These are phyloP conservation scores for Megamerina dolium DNA, from an alignment of 2,888 invertebrate genomes.

Conservation along the genomic window DNA sequence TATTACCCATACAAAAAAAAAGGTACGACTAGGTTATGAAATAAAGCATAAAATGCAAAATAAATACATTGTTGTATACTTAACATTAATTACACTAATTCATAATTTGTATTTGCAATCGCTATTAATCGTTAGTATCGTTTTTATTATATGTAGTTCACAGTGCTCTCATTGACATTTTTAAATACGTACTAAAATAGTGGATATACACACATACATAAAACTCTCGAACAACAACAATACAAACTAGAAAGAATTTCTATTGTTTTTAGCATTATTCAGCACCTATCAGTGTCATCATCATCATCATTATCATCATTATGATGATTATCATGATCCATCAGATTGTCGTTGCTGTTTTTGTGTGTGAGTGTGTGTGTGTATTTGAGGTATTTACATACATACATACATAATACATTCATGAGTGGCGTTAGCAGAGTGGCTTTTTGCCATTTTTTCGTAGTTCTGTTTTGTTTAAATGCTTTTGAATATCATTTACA, in stretches of 20 bases:
- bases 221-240: background rate
- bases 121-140: too few relatives aligned
- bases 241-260: background rate
- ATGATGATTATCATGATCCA: background rate
- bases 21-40: too few relatives aligned
- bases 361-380: background rate
- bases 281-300: background rate
- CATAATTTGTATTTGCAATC: too few relatives aligned
- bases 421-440: too few relatives aligned
- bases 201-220: background rate
- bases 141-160: too few relatives aligned
- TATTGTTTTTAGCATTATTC: background rate
- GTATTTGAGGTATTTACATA: background rate
- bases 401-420: background rate
- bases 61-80: too few relatives aligned
- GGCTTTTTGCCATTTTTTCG: too few relatives aligned
- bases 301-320: background rate
- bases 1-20: too few relatives aligned
- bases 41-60: too few relatives aligned
- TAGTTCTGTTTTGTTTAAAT: too few relatives aligned
- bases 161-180: background rate
- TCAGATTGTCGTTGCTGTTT: background rate
- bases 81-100: too few relatives aligned
- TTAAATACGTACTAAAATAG: background rate
- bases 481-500: too few relatives aligned